Evolutionary conservation across 2,888 invertebrate genomes (phyloP).

Genomic region (Quadroppia sp.): DNA sequence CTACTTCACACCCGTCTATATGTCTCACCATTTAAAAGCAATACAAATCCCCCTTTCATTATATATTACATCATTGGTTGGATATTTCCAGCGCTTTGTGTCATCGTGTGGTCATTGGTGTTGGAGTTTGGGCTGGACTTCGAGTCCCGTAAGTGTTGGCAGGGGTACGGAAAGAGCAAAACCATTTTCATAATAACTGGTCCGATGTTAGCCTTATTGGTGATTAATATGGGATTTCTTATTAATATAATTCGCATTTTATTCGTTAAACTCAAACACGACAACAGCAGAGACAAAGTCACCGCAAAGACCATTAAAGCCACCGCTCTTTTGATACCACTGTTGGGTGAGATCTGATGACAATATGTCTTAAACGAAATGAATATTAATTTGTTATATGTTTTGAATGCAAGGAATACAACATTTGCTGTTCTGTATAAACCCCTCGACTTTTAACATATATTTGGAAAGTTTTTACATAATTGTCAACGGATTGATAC

Average conservation of each 20-base stretch:
- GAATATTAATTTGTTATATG: background rate
- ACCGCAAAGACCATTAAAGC: constrained; percentile 55
- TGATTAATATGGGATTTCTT: constrained; percentile 46
- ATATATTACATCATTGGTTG: constrained; percentile 40
- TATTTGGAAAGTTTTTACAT: constrained; percentile 53
- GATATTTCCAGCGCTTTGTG: constrained; percentile 44
- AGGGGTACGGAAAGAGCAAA: constrained; percentile 45
- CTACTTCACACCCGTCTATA: constrained; percentile 38
- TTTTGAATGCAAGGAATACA: constrained; percentile 51
- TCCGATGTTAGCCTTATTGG: constrained; percentile 46
- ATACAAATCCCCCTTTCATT: constrained; percentile 6
- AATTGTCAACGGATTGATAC: constrained; percentile 56
- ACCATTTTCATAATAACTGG: constrained; percentile 46
- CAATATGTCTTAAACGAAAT: background rate
- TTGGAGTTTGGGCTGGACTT: constrained; percentile 37
- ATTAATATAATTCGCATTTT: constrained; percentile 47
- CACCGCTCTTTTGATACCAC: constrained; percentile 58
- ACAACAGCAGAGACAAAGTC: constrained; percentile 45
- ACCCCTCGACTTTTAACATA: constrained; percentile 51
- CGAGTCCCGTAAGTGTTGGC: constrained; percentile 43
- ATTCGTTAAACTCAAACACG: constrained; percentile 45
- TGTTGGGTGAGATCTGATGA: constrained; percentile 53
- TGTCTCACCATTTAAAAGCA: constrained; percentile 38
- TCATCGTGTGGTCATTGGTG: constrained; percentile 42
- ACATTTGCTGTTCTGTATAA: constrained; percentile 56